These are phyloP conservation scores for Pampus argenteus DNA, from an alignment of 2,797 vertebrate species.

Conservation along the genomic window DNA sequence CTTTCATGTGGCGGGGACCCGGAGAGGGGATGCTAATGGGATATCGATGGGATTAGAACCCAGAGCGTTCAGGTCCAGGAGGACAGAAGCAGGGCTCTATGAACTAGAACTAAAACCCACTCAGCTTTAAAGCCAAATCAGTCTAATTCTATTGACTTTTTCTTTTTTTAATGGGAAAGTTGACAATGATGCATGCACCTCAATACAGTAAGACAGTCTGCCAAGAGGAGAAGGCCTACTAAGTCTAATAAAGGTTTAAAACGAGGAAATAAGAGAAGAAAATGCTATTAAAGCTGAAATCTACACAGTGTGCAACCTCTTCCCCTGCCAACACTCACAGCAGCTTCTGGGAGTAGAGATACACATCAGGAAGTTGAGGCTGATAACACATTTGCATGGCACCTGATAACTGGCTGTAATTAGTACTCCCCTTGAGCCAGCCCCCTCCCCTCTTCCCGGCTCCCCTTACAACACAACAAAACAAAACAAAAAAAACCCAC, in stretches of 20 bases:
- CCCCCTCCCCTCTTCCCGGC: background rate
- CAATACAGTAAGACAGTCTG: conserved; percentile 48
- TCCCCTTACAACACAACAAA: conserved; percentile 6
- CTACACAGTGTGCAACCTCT: conserved; percentile 23
- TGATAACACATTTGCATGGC: conserved; percentile 75
- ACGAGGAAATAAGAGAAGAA: background rate
- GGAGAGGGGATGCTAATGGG: conserved; percentile 85
- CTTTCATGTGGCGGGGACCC: conserved; percentile 84
- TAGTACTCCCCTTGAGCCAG: conserved; percentile 55
- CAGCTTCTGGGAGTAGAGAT: conserved; percentile 59
- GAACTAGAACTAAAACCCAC: conserved; percentile 76
- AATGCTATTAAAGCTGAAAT: conserved; percentile 3
- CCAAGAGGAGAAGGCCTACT: background rate
- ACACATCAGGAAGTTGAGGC: conserved; percentile 69
- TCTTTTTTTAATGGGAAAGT: conserved; percentile 49
- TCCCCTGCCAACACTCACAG: conserved; percentile 36
- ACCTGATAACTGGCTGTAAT: conserved; percentile 78
- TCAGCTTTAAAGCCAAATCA: conserved; percentile 64
- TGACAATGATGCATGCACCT: conserved; percentile 57
- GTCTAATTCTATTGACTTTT: conserved; percentile 67
- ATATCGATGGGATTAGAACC: conserved; percentile 87
- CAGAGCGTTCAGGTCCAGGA: conserved; percentile 75
- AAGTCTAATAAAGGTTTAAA: conserved; percentile 12
- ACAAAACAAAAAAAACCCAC: conserved; percentile 20
- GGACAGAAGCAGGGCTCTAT: conserved; percentile 66